These are phyloP conservation scores for Epinotia ramella DNA, from an alignment of 2,888 invertebrate species.

Conservation along the genomic window DNA sequence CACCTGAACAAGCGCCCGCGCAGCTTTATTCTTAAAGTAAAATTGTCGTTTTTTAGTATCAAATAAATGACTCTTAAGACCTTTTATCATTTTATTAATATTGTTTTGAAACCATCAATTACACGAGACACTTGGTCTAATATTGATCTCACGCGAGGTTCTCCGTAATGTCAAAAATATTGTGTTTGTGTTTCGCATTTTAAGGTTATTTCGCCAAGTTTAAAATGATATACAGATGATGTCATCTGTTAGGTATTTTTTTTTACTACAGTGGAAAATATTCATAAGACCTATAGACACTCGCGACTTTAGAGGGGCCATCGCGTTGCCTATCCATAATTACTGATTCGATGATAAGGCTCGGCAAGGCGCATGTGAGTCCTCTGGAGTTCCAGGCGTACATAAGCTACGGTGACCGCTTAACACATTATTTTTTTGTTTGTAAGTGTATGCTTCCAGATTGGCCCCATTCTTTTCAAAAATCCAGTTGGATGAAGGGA, in stretches of 20 bases:
- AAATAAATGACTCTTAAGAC: background rate
- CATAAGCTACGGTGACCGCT: too few relatives aligned
- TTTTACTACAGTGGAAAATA: too few relatives aligned
- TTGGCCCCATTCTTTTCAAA: too few relatives aligned
- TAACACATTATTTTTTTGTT: too few relatives aligned
- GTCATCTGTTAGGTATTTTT: background rate
- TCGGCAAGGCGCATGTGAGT: too few relatives aligned
- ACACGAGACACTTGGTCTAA: conserved; percentile 25
- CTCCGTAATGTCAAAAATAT: conserved; percentile 8
- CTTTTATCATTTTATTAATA: background rate
- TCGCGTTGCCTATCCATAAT: too few relatives aligned
- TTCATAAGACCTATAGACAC: too few relatives aligned
- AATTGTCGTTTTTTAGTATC: background rate
- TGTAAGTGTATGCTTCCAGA: too few relatives aligned
- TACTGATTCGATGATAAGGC: too few relatives aligned
- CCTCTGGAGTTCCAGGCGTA: too few relatives aligned
- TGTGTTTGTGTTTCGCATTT: background rate
- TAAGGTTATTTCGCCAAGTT: background rate
- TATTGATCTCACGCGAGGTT: conserved; percentile 20
- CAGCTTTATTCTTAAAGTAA: background rate
- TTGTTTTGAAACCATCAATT: conserved; percentile 42
- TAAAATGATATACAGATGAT: background rate
- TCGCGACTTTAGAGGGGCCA: too few relatives aligned
- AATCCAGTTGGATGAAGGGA: too few relatives aligned
- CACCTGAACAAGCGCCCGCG: background rate